phyloP scores from a whole-genome alignment of 1,140 invertebrate species.

The Grapholita molesta region DNA sequence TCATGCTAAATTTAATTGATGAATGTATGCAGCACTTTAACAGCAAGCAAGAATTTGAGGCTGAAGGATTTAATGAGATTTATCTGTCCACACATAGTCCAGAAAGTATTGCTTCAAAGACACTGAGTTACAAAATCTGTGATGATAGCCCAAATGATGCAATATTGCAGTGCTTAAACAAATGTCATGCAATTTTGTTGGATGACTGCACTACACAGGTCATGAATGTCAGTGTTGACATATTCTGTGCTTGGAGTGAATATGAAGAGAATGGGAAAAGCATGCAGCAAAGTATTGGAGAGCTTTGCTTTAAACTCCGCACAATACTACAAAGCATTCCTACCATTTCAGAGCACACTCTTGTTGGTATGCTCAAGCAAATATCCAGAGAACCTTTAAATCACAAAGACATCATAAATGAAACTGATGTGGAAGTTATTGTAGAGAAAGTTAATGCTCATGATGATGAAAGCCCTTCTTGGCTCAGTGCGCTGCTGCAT shows the following conservation, averaged over 20 bases:
- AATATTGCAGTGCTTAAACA: slow-evolving; percentile 44
- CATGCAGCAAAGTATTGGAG: slow-evolving; percentile 60
- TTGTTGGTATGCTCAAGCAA: slow-evolving; percentile 56
- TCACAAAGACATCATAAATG: slow-evolving; percentile 50
- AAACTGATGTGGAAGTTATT: slow-evolving; percentile 39
- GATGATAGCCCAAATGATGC: slow-evolving; percentile 37
- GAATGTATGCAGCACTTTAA: slow-evolving; percentile 44
- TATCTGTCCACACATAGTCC: slow-evolving; percentile 52
- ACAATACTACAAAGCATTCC: slow-evolving; percentile 31
- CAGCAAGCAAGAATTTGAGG: slow-evolving; percentile 31
- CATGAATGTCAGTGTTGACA: slow-evolving; percentile 62
- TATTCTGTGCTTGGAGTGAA: slow-evolving; percentile 72
- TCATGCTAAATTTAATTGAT: slow-evolving; percentile 36
- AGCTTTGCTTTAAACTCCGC: slow-evolving; percentile 48
- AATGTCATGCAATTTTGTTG: slow-evolving; percentile 44
- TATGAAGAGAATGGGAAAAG: slow-evolving; percentile 55
- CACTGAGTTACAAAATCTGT: slow-evolving; percentile 27
- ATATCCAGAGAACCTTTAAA: slow-evolving; percentile 59
- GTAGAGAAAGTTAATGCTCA: slow-evolving; percentile 47
- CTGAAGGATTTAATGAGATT: slow-evolving; percentile 32
- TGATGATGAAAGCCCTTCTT: slow-evolving; percentile 36
- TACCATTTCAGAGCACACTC: slow-evolving; percentile 47
- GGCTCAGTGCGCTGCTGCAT: slow-evolving; percentile 52
- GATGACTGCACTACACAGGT: slow-evolving; percentile 51
- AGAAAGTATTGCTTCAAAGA: slow-evolving; percentile 26